Conservation (phyloP, 2,888 invertebrate genomes). For the Hypolimnas misippus region DNA sequence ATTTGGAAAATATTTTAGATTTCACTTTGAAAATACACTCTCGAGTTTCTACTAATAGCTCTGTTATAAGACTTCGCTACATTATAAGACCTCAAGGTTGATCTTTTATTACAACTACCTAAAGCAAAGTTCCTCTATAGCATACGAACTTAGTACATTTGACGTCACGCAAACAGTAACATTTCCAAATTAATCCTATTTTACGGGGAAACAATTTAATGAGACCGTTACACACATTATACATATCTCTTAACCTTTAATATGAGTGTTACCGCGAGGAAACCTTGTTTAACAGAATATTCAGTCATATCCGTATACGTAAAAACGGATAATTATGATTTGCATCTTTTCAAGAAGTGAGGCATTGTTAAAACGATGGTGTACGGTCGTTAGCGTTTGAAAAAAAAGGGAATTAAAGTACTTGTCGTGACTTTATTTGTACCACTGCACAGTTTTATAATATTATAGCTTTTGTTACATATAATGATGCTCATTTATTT, state of each 20-base stretch:
- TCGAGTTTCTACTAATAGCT: too few species aligned
- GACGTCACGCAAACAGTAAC: slow-evolving; percentile 20
- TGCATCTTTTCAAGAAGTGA: slow-evolving; percentile 21
- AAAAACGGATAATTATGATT: slow-evolving; percentile 43
- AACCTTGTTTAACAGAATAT: slow-evolving; percentile 41
- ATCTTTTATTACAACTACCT: too few species aligned
- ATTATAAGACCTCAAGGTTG: too few species aligned
- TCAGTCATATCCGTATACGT: slow-evolving; percentile 53
- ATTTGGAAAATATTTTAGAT: too few species aligned
- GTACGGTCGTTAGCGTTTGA: background rate
- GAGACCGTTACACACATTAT: slow-evolving; percentile 24
- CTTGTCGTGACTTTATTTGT: slow-evolving; percentile 3
- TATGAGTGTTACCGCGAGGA: slow-evolving; percentile 40
- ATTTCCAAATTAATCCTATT: slow-evolving; percentile 15
- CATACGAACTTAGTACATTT: too few species aligned
- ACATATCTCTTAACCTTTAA: slow-evolving; percentile 42
- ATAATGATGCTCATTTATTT: slow-evolving; percentile 3
- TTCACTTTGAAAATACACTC: too few species aligned
- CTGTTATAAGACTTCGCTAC: too few species aligned
- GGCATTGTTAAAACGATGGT: slow-evolving; percentile 4
- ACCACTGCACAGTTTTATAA: background rate
- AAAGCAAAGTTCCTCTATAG: too few species aligned
- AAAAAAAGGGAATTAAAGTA: slow-evolving; percentile 3
- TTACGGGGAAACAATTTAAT: slow-evolving; percentile 22
- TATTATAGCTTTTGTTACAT: background rate